Evolutionary conservation across 2,888 invertebrate genomes (phyloP), one percentile per base, ranked within the genome.

Genomic region (Morpho achilles): DNA sequence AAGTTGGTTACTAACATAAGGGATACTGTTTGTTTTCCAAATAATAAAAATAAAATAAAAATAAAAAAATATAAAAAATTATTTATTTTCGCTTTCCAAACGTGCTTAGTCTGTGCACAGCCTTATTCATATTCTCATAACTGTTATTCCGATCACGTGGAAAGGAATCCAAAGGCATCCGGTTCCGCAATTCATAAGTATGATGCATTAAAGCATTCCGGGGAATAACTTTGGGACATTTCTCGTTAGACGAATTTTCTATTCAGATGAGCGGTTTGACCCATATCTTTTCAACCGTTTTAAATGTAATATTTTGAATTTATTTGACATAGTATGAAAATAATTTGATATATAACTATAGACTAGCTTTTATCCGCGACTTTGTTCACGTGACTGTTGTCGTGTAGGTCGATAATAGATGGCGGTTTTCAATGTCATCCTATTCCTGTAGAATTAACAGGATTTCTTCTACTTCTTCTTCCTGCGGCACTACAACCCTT

Each of bases 71-170:
- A 5, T 32, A 32, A 32, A 32, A 32, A 5, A 5, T 5, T 32
- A 32, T 32, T 32, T 3, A 32, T 32, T 32, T 32, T 32, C 32
- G 32, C 4, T 32, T 32, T 0, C 32, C 32, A 43, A 43, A 51
- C 39, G 8, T 16, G 46, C 40, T 16, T 2, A 7, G 53, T 53
- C 10, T 40, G 22, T 9, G 4, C 16, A 6, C 46, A 9, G 10
- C 53, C 40, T 53, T 40, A 53, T 46, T 39, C 5, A 8, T 40
- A 46, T 16, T n/a, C 6, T 50, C 16, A 10, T 45, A 43, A 32
- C 10, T 10, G 40, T 7, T 46, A 53, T 53, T 53, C 53, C 3
- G 46, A 53, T 53, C 53, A 53, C 53, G 53, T 53, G 46, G 45
- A 53, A 22, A 46, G 32, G 43, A 22, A 40, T 39, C 44, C 8